These are phyloP conservation scores for Mastomys natalensis DNA, from an alignment of 2,113 vertebrate species.

Conservation along the genomic window DNA sequence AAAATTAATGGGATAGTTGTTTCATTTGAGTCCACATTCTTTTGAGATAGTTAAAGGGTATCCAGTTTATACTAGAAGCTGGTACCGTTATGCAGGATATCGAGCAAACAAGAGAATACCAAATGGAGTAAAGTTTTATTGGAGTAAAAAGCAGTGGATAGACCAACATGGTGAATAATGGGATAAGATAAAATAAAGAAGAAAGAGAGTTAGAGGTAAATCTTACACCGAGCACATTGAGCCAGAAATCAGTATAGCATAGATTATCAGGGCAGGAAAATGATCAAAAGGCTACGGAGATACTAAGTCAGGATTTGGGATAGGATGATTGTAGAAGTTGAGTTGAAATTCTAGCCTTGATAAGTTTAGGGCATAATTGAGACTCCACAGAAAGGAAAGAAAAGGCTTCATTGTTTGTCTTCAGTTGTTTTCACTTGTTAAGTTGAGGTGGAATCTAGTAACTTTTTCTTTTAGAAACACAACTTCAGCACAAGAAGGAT, in stretches of 20 bases:
- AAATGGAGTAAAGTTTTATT: not conserved
- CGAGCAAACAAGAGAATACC: not conserved
- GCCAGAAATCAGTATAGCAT: not conserved
- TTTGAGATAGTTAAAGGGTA: not conserved
- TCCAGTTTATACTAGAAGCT: not conserved
- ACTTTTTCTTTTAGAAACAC: slow-evolving; percentile 23
- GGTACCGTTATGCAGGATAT: not conserved
- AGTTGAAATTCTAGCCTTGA: not conserved
- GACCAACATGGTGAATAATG: not conserved
- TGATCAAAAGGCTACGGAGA: not conserved
- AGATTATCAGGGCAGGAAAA: not conserved
- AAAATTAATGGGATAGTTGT: not conserved
- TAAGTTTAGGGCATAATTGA: not conserved
- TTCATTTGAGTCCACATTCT: slow-evolving; percentile 38
- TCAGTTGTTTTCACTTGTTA: slow-evolving; percentile 36
- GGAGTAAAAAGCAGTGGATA: not conserved
- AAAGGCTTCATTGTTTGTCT: not conserved
- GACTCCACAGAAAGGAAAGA: not conserved
- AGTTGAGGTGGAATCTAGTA: not conserved
- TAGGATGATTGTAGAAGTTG: not conserved
- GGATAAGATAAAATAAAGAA: not conserved
- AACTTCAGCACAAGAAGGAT: not conserved
- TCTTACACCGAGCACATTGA: not conserved
- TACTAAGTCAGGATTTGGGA: not conserved
- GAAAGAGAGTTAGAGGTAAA: not conserved